phyloP scores from a whole-genome alignment of 2,113 vertebrate genomes.

The Oncorhynchus clarkii region DNA sequence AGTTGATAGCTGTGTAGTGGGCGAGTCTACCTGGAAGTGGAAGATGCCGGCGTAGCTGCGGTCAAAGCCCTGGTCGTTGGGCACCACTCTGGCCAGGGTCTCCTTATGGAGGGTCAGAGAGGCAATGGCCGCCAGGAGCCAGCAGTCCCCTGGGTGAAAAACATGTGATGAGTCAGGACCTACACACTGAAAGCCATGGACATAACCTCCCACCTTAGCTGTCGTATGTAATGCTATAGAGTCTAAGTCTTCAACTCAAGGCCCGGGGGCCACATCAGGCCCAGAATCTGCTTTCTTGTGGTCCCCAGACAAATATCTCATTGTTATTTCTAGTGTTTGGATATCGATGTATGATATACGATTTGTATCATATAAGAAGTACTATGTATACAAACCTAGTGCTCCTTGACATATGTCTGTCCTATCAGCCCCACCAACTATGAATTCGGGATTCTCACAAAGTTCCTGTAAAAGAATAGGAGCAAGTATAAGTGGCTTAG shows the following conservation, averaged over 20 bases:
- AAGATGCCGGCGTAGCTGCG: slow-evolving; percentile 89
- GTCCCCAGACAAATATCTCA: too few relatives aligned
- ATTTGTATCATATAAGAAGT: neutral
- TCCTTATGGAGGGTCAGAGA: slow-evolving; percentile 88
- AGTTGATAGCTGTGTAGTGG: neutral
- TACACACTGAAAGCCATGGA: too few relatives aligned
- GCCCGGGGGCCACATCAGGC: too few relatives aligned
- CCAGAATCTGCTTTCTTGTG: too few relatives aligned
- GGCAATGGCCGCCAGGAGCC: slow-evolving; percentile 91
- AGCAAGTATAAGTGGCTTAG: neutral
- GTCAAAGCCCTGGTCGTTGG: slow-evolving; percentile 84
- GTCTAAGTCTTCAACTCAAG: too few relatives aligned
- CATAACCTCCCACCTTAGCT: too few relatives aligned
- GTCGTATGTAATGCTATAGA: too few relatives aligned
- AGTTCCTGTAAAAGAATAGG: slow-evolving; percentile 77
- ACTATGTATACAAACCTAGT: slow-evolving; percentile 75
- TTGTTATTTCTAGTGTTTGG: too few relatives aligned
- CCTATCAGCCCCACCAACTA: slow-evolving; percentile 81
- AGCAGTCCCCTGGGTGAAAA: slow-evolving; percentile 84
- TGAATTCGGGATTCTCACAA: slow-evolving; percentile 84
- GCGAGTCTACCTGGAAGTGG: slow-evolving; percentile 86
- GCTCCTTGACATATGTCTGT: slow-evolving; percentile 96
- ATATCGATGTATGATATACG: too few relatives aligned
- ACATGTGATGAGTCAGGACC: neutral
- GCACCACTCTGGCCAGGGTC: slow-evolving; percentile 79